phyloP scores from a whole-genome alignment of 2,797 vertebrate genomes.

The Dryobates pubescens region DNA sequence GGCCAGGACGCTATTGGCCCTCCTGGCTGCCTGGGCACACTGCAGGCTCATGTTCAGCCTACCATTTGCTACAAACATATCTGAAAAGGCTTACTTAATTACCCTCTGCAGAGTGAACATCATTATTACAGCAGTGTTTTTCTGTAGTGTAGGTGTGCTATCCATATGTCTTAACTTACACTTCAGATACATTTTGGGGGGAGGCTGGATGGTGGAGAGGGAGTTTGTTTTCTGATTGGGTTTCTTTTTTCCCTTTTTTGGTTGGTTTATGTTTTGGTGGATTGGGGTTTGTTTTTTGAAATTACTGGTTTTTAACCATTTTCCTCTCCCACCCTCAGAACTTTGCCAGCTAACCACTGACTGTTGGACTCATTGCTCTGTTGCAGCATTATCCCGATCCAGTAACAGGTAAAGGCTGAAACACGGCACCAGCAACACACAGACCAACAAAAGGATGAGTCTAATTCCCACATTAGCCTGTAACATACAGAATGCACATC shows the following conservation, averaged over 20 bases:
- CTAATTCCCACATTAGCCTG: neutral
- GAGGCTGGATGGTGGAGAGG: neutral
- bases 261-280: too few species aligned
- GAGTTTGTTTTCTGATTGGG: neutral
- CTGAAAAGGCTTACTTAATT: too few species aligned
- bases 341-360: neutral
- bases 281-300: too few species aligned
- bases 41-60: too few species aligned
- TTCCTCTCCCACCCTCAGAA: neutral
- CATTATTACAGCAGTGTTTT: too few species aligned
- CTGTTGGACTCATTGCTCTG: neutral
- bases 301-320: neutral
- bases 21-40: too few species aligned
- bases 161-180: accelerated
- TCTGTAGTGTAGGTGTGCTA: too few species aligned
- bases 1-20: too few species aligned
- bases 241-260: too few species aligned
- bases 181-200: neutral
- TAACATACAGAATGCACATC: neutral
- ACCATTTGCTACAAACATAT: too few species aligned
- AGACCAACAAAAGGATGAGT: neutral
- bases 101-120: too few species aligned
- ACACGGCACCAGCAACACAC: neutral
- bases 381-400: neutral
- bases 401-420: neutral